Conservation (phyloP, 2,113 vertebrate genomes). For the Prunella fulvescens region DNA sequence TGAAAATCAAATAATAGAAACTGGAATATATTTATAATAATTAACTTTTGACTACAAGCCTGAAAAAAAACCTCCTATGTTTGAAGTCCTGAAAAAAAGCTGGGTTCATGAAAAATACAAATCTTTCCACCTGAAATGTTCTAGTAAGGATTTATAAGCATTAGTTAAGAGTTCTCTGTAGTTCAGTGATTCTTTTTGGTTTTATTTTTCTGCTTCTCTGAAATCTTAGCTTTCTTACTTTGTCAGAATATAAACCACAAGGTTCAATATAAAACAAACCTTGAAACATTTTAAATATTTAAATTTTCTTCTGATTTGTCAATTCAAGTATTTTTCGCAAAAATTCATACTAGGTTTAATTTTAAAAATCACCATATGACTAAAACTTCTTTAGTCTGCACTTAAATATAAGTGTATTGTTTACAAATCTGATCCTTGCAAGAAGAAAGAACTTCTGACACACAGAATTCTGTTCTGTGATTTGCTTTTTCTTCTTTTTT, state of each 20-base stretch:
- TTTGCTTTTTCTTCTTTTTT: background rate
- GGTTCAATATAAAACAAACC: background rate
- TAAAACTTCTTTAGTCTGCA: background rate
- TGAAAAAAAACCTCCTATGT: fast-evolving
- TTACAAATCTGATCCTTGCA: background rate
- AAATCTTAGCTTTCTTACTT: background rate
- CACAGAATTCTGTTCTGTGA: background rate
- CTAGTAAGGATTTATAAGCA: background rate
- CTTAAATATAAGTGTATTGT: background rate
- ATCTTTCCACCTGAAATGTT: background rate
- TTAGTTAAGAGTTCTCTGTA: background rate
- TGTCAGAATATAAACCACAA: background rate
- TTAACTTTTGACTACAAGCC: background rate
- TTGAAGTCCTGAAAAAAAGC: background rate
- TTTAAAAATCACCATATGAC: background rate
- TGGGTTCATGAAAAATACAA: background rate
- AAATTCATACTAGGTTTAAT: background rate
- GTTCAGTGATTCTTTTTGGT: background rate
- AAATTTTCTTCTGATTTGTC: background rate
- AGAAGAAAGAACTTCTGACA: background rate
- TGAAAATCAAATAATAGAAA: background rate
- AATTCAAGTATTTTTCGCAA: background rate
- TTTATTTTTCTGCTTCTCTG: background rate
- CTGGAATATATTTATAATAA: background rate
- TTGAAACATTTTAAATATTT: background rate